A percentile compares a stretch with the other conserved stretches of the same genome.
Evolutionary conservation across 2,797 vertebrate genomes (phyloP).

Genomic region (Agapornis canus): DNA sequence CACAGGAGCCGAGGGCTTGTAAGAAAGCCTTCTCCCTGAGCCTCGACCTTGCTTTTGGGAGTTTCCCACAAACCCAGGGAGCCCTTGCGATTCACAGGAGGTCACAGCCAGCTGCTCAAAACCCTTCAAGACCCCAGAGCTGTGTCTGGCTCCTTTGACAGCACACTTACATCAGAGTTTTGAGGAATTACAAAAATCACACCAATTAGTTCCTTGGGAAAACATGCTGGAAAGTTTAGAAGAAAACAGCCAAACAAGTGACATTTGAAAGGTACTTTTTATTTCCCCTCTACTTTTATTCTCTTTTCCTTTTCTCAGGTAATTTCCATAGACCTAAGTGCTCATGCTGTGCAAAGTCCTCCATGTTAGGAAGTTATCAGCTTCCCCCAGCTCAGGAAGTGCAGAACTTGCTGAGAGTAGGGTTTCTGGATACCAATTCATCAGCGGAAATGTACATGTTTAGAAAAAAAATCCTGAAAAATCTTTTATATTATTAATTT

Average conservation of each 20-base stretch:
- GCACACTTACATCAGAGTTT: background rate
- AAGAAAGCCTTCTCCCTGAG: background rate
- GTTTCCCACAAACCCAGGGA: background rate
- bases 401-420: background rate
- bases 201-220: background rate
- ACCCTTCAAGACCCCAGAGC: background rate
- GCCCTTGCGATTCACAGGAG: background rate
- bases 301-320: background rate
- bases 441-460: background rate
- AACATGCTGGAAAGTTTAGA: background rate
- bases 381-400: rapidly evolving
- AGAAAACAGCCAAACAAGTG: background rate
- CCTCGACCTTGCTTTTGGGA: background rate
- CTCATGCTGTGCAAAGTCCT: background rate
- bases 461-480: background rate
- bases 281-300: background rate
- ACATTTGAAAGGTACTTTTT: background rate
- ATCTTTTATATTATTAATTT: background rate
- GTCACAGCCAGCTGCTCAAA: background rate
- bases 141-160: background rate
- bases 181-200: background rate
- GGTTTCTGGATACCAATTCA: background rate
- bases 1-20: background rate
- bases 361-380: background rate
- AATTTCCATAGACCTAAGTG: background rate